A percentile compares a stretch with the other conserved stretches of the same genome.
phyloP scores from a whole-genome alignment of 2,113 vertebrate species.

The Xenotilapia longispinis region DNA sequence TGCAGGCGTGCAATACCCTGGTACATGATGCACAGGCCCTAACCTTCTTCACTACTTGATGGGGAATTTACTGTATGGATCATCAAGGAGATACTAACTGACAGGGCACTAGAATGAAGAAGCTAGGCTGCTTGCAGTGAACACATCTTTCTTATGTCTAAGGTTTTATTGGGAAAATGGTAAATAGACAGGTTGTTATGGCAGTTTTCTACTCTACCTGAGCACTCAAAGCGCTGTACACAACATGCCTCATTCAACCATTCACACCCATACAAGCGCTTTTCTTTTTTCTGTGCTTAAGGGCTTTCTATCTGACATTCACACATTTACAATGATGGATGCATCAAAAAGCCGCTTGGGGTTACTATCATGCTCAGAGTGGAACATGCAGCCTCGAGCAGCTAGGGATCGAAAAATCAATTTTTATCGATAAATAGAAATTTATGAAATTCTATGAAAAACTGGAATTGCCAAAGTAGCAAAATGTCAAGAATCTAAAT shows the following conservation, averaged over 20 bases:
- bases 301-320: background rate
- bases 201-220: background rate
- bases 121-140: background rate
- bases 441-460: background rate
- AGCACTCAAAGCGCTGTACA: background rate
- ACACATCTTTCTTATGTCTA: background rate
- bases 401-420: fast-evolving
- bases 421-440: background rate
- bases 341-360: background rate
- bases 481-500: background rate
- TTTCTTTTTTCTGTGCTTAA: background rate
- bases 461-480: background rate
- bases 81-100: background rate
- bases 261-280: background rate
- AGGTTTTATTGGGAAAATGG: background rate
- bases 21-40: background rate
- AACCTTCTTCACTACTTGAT: constrained; percentile 4
- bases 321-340: background rate
- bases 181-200: background rate
- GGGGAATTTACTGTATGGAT: background rate
- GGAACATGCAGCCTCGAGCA: background rate
- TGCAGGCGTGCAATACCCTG: background rate
- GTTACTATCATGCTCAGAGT: background rate
- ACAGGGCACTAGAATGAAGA: background rate
- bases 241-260: background rate